phyloP scores from a whole-genome alignment of 2,113 vertebrate genomes.

The Muntiacus reevesi region DNA sequence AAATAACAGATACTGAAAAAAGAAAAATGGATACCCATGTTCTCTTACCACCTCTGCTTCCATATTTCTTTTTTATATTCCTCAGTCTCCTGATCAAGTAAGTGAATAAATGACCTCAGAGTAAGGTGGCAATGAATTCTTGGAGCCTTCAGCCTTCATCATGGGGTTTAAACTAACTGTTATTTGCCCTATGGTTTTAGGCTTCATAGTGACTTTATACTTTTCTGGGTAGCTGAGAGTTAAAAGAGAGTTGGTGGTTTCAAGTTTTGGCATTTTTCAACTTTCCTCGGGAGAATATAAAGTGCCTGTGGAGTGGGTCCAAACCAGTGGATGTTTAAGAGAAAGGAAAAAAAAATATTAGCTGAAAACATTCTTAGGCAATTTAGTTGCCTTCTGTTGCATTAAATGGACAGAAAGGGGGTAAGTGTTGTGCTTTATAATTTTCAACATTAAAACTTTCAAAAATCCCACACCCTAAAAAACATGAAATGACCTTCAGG shows the following conservation, averaged over 20 bases:
- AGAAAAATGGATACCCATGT: neutral
- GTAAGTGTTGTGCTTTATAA: constrained; percentile 70
- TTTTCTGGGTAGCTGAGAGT: constrained; percentile 69
- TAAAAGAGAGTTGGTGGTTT: constrained; percentile 78
- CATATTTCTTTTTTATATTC: neutral
- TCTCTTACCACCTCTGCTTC: neutral
- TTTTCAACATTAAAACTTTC: constrained; percentile 73
- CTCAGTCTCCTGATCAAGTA: neutral
- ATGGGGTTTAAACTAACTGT: neutral
- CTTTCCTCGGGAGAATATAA: constrained; percentile 80
- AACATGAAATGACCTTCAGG: constrained; percentile 82
- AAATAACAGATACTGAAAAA: neutral
- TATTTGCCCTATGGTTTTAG: neutral
- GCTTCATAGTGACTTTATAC: constrained; percentile 38
- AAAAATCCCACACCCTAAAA: constrained; percentile 68
- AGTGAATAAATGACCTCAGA: neutral
- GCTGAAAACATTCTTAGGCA: constrained; percentile 78
- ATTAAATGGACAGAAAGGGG: constrained; percentile 59
- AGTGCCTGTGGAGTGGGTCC: constrained; percentile 80
- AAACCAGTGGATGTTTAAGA: constrained; percentile 83
- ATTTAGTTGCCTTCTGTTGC: constrained; percentile 80
- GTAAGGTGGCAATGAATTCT: neutral
- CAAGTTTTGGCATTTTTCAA: constrained; percentile 76
- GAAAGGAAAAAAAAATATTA: constrained; percentile 60
- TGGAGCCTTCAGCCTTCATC: neutral